Percentiles rank a stretch among this genome's conserved stretches.
Evolutionary conservation across 2,113 vertebrate species (phyloP).

Genomic region (Upupa epops): DNA sequence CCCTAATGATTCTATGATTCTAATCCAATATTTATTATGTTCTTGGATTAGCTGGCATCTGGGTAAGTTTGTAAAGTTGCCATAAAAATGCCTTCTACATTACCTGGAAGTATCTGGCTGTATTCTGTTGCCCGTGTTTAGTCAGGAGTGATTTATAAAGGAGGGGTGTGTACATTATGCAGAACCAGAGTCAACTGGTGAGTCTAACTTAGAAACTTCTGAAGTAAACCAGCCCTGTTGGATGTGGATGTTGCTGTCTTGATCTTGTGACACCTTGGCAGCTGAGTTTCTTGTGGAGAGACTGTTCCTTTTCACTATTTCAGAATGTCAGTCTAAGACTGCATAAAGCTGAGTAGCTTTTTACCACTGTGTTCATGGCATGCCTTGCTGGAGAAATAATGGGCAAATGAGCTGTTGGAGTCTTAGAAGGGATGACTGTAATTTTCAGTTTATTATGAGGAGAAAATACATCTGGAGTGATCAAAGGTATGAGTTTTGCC

Average conservation of each 20-base stretch:
- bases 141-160: not conserved
- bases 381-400: constrained; percentile 11
- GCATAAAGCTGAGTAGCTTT: not conserved
- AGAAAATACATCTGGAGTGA: constrained; percentile 41
- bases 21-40: not conserved
- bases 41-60: not conserved
- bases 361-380: not conserved
- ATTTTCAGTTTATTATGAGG: constrained; percentile 45
- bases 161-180: not conserved
- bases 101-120: not conserved
- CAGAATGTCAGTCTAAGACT: not conserved
- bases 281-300: not conserved
- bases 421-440: constrained; percentile 5
- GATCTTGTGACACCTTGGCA: not conserved
- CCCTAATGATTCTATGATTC: no score
- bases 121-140: not conserved
- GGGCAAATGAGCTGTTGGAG: constrained; percentile 23
- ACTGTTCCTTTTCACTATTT: not conserved
- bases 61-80: not conserved
- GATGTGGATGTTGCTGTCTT: not conserved
- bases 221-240: not conserved
- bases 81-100: not conserved
- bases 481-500: constrained; percentile 47
- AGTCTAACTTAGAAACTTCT: not conserved
- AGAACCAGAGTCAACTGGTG: not conserved